Percentiles rank a stretch among this genome's conserved stretches.
phyloP scores from a whole-genome alignment of 1,140 invertebrate species.

The Bradynema listronoti region DNA sequence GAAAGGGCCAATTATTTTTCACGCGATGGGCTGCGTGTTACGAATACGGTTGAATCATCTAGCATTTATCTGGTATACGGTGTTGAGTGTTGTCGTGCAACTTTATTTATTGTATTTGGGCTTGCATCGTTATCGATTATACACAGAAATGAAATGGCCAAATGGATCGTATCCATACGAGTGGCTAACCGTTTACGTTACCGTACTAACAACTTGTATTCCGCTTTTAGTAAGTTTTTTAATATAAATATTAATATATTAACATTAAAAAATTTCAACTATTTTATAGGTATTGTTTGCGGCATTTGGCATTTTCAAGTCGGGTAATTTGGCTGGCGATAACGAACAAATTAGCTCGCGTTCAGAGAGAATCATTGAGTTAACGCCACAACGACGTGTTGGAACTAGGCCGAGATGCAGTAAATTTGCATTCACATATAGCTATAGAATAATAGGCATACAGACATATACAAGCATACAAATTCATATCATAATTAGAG shows the following conservation, averaged over 20 bases:
- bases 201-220: constrained; percentile 44
- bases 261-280: not conserved
- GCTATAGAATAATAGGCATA: not conserved
- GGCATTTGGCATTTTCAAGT: constrained; percentile 47
- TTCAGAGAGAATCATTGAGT: constrained; percentile 40
- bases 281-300: constrained; percentile 33
- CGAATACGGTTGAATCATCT: not conserved
- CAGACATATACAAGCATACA: not conserved
- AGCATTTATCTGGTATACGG: constrained; percentile 4
- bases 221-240: constrained; percentile 41
- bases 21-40: not conserved
- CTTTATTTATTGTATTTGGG: constrained; percentile 51
- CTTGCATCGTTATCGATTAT: constrained; percentile 51
- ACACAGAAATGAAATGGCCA: constrained; percentile 57
- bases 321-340: constrained; percentile 56
- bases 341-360: constrained; percentile 47
- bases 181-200: constrained; percentile 44
- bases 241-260: not conserved
- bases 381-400: constrained; percentile 5
- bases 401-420: constrained; percentile 9
- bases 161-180: constrained; percentile 44
- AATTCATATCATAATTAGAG: not conserved
- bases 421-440: constrained; percentile 6
- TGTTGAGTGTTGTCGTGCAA: constrained; percentile 30
- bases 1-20: too few species aligned